A percentile compares a stretch with the other conserved stretches of the same genome.
Conservation (phyloP, 2,888 invertebrate genomes). For the Eupeodes latifasciatus region DNA sequence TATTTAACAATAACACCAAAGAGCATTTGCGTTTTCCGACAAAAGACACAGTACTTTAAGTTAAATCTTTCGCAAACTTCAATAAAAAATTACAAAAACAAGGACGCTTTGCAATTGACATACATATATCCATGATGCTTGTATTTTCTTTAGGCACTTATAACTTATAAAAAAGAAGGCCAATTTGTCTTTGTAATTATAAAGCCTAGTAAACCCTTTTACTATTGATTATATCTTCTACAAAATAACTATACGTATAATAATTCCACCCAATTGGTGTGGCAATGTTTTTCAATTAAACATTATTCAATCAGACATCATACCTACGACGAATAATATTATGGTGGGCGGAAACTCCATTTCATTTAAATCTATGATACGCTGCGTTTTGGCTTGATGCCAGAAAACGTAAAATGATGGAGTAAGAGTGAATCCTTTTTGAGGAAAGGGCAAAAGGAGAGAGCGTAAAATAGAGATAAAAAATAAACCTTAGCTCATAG, state of each 20-base stretch:
- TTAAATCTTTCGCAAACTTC: no score
- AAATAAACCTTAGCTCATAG: background rate
- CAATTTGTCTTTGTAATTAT: no score
- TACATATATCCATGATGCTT: no score
- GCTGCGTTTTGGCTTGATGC: slow-evolving; percentile 15
- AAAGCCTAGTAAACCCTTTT: no score
- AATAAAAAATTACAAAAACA: no score
- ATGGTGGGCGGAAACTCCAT: slow-evolving; percentile 25
- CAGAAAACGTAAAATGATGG: background rate
- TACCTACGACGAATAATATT: background rate
- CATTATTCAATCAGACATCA: slow-evolving; percentile 40
- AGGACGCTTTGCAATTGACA: no score
- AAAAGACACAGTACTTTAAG: no score
- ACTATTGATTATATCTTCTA: no score
- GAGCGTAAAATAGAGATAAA: background rate
- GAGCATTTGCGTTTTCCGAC: no score
- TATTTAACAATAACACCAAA: no score
- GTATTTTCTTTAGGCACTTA: no score
- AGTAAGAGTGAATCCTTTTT: background rate
- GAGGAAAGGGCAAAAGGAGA: background rate
- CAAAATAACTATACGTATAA: background rate
- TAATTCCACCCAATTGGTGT: slow-evolving; percentile 17
- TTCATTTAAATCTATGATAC: background rate
- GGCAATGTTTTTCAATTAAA: slow-evolving; percentile 59
- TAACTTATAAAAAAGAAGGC: no score